phyloP scores from a whole-genome alignment of 2,113 vertebrate species.

The Labeo catla region DNA sequence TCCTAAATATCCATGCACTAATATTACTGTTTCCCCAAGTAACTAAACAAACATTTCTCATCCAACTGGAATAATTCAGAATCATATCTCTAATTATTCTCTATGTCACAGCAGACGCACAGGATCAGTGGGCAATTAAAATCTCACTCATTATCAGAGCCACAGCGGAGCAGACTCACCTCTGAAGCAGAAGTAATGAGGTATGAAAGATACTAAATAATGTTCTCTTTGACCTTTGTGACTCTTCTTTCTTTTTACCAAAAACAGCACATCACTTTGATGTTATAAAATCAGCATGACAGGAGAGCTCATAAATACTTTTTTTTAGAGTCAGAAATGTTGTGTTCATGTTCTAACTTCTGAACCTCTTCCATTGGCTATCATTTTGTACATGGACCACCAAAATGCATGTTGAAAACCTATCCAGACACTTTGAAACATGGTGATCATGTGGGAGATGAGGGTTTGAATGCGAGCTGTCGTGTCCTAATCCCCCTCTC shows the following conservation, averaged over 20 bases:
- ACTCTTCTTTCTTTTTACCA: neutral
- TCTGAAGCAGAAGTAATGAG: slow-evolving; percentile 40
- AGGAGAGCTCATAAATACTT: neutral
- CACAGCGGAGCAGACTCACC: slow-evolving; percentile 18
- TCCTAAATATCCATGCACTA: neutral
- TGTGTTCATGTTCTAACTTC: neutral
- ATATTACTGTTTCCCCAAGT: neutral
- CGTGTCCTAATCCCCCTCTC: too few relatives aligned
- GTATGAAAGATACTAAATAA: slow-evolving; percentile 35
- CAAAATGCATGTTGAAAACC: neutral
- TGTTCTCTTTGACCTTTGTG: slow-evolving; percentile 13
- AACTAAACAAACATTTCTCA: slow-evolving; percentile 32
- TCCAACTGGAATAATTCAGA: slow-evolving; percentile 33
- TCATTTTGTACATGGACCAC: neutral
- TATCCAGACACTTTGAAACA: neutral
- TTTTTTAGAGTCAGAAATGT: neutral
- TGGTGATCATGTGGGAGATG: neutral
- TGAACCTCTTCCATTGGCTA: neutral
- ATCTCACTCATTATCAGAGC: slow-evolving; percentile 39
- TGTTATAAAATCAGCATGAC: neutral
- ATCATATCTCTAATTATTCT: slow-evolving; percentile 46
- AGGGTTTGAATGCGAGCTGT: neutral
- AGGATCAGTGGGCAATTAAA: slow-evolving; percentile 50
- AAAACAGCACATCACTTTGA: neutral
- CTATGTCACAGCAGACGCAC: slow-evolving; percentile 12